Conservation (phyloP, 1,140 invertebrate genomes). For the Carposina sasakii region DNA sequence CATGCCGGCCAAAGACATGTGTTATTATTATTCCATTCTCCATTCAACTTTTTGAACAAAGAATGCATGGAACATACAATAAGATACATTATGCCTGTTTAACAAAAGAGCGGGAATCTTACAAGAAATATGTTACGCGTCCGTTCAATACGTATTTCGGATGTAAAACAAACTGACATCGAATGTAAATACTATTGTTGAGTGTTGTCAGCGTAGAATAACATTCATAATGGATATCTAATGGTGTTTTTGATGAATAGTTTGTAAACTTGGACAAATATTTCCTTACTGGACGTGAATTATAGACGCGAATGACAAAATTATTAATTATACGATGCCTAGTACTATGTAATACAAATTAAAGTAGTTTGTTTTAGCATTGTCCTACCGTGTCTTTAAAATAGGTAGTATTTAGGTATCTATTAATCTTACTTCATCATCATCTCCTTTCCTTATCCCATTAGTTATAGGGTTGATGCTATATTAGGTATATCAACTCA, state of each 20-base stretch:
- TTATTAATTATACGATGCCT: no score
- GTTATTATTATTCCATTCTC: slow-evolving; percentile 63
- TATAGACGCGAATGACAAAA: no score
- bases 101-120: slow-evolving; percentile 52
- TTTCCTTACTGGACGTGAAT: no score
- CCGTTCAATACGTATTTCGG: slow-evolving; percentile 63
- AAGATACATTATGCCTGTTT: slow-evolving; percentile 51
- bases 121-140: slow-evolving; percentile 55
- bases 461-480: no score
- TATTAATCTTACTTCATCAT: no score
- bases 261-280: slow-evolving; percentile 26
- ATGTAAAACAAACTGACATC: slow-evolving; percentile 71
- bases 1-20: slow-evolving; percentile 53
- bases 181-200: slow-evolving; percentile 71
- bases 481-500: no score
- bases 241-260: slow-evolving; percentile 52
- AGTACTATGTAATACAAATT: no score
- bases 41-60: slow-evolving; percentile 63
- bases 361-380: no score
- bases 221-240: slow-evolving; percentile 63
- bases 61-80: slow-evolving; percentile 56
- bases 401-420: no score
- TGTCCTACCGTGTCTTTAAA: no score
- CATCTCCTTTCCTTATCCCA: no score
- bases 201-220: slow-evolving; percentile 59